Conservation (phyloP, 2,113 vertebrate species). For the Anguilla japonica region DNA sequence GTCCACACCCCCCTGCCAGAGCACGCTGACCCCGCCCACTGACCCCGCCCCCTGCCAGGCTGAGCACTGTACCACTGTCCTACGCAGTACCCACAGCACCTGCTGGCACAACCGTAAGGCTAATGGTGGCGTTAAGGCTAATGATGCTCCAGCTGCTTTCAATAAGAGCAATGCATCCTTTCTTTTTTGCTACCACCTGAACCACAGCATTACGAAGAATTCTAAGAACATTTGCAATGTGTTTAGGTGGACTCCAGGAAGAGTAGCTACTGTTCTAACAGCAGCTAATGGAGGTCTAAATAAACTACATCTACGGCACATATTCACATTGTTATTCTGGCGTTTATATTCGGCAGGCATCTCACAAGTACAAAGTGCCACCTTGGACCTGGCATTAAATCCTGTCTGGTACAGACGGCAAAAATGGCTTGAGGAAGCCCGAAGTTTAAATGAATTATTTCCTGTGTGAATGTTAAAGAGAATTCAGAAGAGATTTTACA, state of each 20-base stretch:
- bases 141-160: not conserved
- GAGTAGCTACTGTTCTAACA: too few relatives aligned
- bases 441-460: not conserved
- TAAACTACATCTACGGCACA: too few relatives aligned
- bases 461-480: not conserved
- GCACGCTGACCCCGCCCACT: not conserved
- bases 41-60: not conserved
- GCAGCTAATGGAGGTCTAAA: too few relatives aligned
- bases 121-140: not conserved
- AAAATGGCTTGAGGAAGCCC: not conserved
- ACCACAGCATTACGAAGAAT: not conserved
- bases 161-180: not conserved
- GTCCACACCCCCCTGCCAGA: not conserved
- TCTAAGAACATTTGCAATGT: too few relatives aligned
- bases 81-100: too few relatives aligned
- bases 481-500: not conserved
- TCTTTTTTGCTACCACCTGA: not conserved
- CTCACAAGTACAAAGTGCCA: not conserved
- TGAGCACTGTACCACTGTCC: not conserved
- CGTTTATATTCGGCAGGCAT: not conserved
- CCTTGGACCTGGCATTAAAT: not conserved
- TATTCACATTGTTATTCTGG: not conserved
- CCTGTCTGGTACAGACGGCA: not conserved
- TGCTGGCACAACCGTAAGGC: not conserved
- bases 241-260: too few relatives aligned